These are phyloP conservation scores for Loriculus beryllinus DNA, from an alignment of 2,797 vertebrate species.

Conservation along the genomic window DNA sequence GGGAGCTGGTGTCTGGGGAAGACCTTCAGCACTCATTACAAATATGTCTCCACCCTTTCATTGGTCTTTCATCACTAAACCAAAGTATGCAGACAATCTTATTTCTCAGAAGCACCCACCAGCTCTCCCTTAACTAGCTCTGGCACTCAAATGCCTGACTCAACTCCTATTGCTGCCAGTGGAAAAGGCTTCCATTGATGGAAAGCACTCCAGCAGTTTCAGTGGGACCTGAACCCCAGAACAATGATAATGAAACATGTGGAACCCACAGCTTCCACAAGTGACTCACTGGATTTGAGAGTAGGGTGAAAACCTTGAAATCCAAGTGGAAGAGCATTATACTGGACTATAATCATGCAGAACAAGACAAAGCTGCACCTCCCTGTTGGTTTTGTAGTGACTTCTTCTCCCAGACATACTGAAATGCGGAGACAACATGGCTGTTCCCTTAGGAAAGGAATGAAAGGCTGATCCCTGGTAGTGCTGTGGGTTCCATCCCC, in stretches of 20 bases:
- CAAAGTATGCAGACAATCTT: background rate
- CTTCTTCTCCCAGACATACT: background rate
- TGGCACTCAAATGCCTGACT: background rate
- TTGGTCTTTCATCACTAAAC: conserved; percentile 7
- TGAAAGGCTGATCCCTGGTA: background rate
- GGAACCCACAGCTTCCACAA: background rate
- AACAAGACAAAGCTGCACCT: background rate
- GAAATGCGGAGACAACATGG: background rate
- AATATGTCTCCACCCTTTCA: conserved; percentile 16
- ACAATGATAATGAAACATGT: rapidly evolving
- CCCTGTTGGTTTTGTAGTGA: background rate
- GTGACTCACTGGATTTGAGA: background rate
- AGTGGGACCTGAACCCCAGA: background rate
- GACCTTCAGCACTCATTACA: conserved; percentile 49
- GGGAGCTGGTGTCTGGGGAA: conserved; percentile 54
- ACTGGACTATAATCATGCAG: background rate
- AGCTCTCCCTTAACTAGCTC: background rate
- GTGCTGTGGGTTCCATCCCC: background rate
- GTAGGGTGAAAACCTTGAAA: background rate
- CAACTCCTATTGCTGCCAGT: background rate
- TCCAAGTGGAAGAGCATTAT: background rate
- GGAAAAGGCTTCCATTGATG: background rate
- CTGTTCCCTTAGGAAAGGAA: background rate
- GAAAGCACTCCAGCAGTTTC: background rate
- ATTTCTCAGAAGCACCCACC: conserved; percentile 26